phyloP scores from a whole-genome alignment of 2,888 invertebrate genomes.

The Diploptera punctata region DNA sequence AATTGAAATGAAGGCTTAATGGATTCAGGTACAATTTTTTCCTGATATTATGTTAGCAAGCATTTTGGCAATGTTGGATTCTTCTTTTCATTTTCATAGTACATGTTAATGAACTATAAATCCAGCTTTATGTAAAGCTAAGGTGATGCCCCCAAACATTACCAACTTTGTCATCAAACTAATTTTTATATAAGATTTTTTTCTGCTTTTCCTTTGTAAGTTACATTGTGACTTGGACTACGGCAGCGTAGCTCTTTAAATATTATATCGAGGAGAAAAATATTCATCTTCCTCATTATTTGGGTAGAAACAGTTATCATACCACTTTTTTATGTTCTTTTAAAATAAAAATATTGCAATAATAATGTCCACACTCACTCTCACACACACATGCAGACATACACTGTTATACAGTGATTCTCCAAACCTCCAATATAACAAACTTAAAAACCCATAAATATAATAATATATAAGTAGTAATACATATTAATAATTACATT shows the following conservation, averaged over 20 bases:
- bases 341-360: constrained; percentile 39
- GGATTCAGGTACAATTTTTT: constrained; percentile 19
- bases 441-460: constrained; percentile 41
- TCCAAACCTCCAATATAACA: constrained; percentile 39
- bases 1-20: constrained; percentile 14
- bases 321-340: constrained; percentile 21
- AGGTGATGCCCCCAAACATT: constrained; percentile 36
- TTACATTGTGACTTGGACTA: background rate
- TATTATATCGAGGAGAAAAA: background rate
- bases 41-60: background rate
- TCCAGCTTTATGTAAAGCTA: constrained; percentile 5
- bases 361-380: constrained; percentile 31
- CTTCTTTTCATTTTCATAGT: constrained; percentile 2
- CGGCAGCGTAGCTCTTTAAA: background rate
- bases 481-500: constrained; percentile 42
- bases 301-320: constrained; percentile 27
- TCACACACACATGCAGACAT: constrained; percentile 30
- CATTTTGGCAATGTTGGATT: background rate
- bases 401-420: constrained; percentile 37
- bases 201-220: background rate
- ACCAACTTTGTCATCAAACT: constrained; percentile 19
- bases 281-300: background rate
- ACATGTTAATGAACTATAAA: background rate
- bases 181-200: background rate
- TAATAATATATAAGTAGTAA: constrained; percentile 40